Conservation (phyloP, 2,888 invertebrate genomes). For the Nycteola revayana region DNA sequence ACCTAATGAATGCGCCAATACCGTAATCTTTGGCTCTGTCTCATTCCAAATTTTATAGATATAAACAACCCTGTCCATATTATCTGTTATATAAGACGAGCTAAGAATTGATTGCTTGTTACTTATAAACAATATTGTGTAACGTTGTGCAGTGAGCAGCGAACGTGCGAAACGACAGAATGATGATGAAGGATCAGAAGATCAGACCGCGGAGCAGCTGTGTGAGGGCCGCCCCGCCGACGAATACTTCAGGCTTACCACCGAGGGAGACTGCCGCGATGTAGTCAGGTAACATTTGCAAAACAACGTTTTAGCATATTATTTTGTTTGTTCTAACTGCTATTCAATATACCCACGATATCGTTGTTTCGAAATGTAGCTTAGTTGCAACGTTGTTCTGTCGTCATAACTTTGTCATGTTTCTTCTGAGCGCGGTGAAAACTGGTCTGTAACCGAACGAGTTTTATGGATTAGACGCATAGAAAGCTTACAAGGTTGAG, state of each 20-base stretch:
- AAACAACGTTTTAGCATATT: constrained; percentile 18
- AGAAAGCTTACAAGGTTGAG: constrained; percentile 41
- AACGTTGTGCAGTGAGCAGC: constrained; percentile 56
- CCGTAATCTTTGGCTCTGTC: constrained; percentile 14
- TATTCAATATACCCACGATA: constrained; percentile 15
- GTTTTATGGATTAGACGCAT: constrained; percentile 37
- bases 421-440: constrained; percentile 38
- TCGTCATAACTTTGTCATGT: constrained; percentile 40
- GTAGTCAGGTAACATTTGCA: constrained; percentile 89
- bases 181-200: constrained; percentile 83
- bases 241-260: constrained; percentile 93
- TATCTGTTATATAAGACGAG: constrained; percentile 3
- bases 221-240: constrained; percentile 94
- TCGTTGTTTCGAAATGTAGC: constrained; percentile 25
- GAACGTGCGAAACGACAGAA: constrained; percentile 85
- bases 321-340: constrained; percentile 15
- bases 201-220: constrained; percentile 88
- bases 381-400: constrained; percentile 33
- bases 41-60: constrained; percentile 12
- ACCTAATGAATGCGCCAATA: constrained; percentile 59
- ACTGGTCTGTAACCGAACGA: constrained; percentile 38
- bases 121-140: background rate
- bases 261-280: constrained; percentile 94
- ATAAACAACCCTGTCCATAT: constrained; percentile 1
- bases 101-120: too few relatives aligned